Evolutionary conservation across 2,797 vertebrate genomes (phyloP).

Genomic region (Limnodromus scolopaceus): DNA sequence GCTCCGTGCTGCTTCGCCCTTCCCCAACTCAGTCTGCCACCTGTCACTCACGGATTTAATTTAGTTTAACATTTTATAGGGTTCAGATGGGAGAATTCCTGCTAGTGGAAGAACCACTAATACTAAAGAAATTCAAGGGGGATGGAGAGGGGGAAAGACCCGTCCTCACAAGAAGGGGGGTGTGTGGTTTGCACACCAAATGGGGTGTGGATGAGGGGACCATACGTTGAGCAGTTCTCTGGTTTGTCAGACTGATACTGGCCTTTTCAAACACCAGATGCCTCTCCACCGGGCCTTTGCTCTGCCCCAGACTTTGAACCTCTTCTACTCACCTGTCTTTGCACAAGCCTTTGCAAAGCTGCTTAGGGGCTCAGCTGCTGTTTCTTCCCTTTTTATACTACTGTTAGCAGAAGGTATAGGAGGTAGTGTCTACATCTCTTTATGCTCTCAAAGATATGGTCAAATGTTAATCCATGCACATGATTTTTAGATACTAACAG

Average conservation of each 20-base stretch:
- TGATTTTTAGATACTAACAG: neutral
- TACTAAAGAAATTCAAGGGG: neutral
- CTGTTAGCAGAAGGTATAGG: neutral
- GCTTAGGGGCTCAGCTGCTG: neutral
- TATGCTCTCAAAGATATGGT: neutral
- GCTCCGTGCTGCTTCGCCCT: neutral
- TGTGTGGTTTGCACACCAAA: neutral
- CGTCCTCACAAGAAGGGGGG: neutral
- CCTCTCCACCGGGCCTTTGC: neutral
- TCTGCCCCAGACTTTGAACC: neutral
- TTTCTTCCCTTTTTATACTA: neutral
- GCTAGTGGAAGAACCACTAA: neutral
- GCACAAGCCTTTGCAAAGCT: neutral
- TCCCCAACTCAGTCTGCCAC: constrained; percentile 18
- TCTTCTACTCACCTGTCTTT: neutral
- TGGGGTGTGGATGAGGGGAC: neutral
- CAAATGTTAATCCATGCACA: neutral
- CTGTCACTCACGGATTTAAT: neutral
- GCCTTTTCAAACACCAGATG: neutral
- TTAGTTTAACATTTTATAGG: neutral
- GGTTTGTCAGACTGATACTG: neutral
- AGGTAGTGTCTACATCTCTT: neutral
- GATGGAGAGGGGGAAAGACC: neutral
- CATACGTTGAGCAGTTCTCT: fast-evolving
- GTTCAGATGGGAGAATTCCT: neutral